Percentiles rank a stretch among this genome's conserved stretches.
phyloP scores from a whole-genome alignment of 1,140 invertebrate genomes.

The Ostrea denselamellosa region DNA sequence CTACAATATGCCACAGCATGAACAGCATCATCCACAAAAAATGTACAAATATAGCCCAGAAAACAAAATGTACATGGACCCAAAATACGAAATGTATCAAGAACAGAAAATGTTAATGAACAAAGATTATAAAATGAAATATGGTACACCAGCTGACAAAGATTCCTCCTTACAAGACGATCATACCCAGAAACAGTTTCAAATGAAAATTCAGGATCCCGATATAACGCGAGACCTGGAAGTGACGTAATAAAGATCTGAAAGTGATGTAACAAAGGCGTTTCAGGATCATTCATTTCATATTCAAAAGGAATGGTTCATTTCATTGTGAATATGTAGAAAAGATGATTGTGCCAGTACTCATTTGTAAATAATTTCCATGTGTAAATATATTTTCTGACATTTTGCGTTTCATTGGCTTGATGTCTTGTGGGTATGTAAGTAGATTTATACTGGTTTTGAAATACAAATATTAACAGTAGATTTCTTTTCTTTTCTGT shows the following conservation, averaged over 20 bases:
- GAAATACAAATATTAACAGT: neutral
- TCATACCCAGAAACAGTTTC: slow-evolving; percentile 45
- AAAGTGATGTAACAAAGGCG: no score
- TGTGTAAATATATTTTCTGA: neutral
- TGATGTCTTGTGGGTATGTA: slow-evolving; percentile 8
- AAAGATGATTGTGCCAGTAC: neutral
- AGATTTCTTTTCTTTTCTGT: neutral
- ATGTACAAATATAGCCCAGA: slow-evolving; percentile 47
- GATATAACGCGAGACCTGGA: slow-evolving; percentile 59
- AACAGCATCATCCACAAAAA: slow-evolving; percentile 36
- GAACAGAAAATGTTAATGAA: slow-evolving; percentile 47
- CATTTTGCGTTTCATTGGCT: slow-evolving; percentile 12
- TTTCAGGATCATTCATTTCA: neutral
- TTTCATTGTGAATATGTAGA: slow-evolving; percentile 22
- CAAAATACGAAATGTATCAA: slow-evolving; percentile 55
- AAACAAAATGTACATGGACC: slow-evolving; percentile 52
- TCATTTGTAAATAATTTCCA: slow-evolving; percentile 17
- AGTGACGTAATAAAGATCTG: slow-evolving; percentile 45
- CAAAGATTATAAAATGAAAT: slow-evolving; percentile 59
- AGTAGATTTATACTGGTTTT: slow-evolving; percentile 27
- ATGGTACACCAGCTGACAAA: slow-evolving; percentile 2
- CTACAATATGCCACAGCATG: slow-evolving; percentile 54
- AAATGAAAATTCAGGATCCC: slow-evolving; percentile 55
- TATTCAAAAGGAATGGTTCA: neutral
- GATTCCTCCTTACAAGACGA: slow-evolving; percentile 41